phyloP scores from a whole-genome alignment of 2,888 invertebrate genomes.

The Volucella inanis region DNA sequence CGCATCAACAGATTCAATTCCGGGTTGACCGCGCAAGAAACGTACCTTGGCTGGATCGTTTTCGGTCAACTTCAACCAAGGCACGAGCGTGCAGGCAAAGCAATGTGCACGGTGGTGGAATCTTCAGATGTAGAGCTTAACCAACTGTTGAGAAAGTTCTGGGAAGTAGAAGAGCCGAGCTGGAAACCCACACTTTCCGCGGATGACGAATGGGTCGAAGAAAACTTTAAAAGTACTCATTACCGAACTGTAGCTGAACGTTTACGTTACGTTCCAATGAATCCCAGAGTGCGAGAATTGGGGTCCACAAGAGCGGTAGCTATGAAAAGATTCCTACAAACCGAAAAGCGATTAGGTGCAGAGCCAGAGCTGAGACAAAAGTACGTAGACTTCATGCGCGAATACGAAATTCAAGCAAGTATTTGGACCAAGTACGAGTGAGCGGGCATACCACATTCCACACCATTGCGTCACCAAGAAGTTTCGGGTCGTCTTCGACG shows the following conservation, averaged over 20 bases:
- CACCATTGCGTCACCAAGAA: conserved; percentile 34
- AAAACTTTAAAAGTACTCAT: conserved; percentile 17
- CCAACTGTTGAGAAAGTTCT: too few relatives aligned
- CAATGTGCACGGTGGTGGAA: too few relatives aligned
- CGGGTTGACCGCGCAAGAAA: conserved; percentile 15
- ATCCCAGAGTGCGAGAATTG: background rate
- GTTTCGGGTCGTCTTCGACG: conserved; percentile 32
- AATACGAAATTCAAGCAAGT: conserved; percentile 9
- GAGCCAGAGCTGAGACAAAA: too few relatives aligned
- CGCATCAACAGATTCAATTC: too few relatives aligned
- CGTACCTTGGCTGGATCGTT: conserved; percentile 19
- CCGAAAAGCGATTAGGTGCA: too few relatives aligned
- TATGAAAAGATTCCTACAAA: too few relatives aligned
- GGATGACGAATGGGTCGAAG: conserved; percentile 40
- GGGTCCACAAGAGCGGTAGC: too few relatives aligned
- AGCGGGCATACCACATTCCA: background rate
- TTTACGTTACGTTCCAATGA: conserved; percentile 22
- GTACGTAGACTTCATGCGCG: conserved; percentile 9
- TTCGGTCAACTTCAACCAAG: conserved; percentile 16
- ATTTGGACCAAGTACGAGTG: background rate
- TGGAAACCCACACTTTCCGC: background rate
- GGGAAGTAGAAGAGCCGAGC: too few relatives aligned
- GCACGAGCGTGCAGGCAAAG: too few relatives aligned
- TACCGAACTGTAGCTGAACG: conserved; percentile 9
- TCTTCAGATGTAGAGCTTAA: too few relatives aligned